Evolutionary conservation across 2,888 invertebrate genomes (phyloP).

Genomic region (Hybos culiciformis): DNA sequence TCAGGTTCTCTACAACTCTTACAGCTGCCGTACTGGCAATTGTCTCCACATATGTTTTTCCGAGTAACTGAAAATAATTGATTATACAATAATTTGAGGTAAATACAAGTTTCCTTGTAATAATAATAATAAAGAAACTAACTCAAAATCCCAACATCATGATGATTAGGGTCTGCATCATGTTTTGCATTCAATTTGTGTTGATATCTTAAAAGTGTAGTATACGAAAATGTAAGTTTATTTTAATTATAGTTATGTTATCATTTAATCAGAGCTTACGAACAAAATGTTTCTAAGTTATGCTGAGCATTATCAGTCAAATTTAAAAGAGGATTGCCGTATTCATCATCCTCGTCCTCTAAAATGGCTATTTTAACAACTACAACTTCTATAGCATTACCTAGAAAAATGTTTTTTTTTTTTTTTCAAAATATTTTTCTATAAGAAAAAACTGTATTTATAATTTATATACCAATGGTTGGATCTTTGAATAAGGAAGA

Average conservation of each 20-base stretch:
- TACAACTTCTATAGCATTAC: conserved; percentile 79
- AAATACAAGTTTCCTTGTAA: too few relatives aligned
- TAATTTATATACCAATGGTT: too few relatives aligned
- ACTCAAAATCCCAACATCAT: conserved; percentile 82
- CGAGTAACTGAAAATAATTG: too few relatives aligned
- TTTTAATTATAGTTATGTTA: background rate
- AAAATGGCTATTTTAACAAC: conserved; percentile 72
- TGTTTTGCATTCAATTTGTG: conserved; percentile 56
- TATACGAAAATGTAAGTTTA: background rate
- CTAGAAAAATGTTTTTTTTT: too few relatives aligned
- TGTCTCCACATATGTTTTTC: conserved; percentile 51
- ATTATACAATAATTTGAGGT: too few relatives aligned
- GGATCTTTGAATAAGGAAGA: conserved; percentile 75
- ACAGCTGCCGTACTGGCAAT: conserved; percentile 34
- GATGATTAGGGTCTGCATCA: conserved; percentile 73
- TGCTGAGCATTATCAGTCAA: conserved; percentile 70
- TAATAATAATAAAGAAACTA: too few relatives aligned
- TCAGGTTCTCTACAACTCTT: background rate
- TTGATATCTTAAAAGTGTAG: conserved; percentile 47
- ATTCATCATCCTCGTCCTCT: conserved; percentile 46
- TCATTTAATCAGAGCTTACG: conserved; percentile 28
- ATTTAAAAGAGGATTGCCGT: conserved; percentile 47
- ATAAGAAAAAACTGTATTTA: too few relatives aligned
- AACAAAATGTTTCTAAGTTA: conserved; percentile 73
- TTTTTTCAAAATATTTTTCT: too few relatives aligned